These are phyloP conservation scores for Apodemia zela DNA, from an alignment of 2,888 invertebrate genomes.

Conservation along the genomic window DNA sequence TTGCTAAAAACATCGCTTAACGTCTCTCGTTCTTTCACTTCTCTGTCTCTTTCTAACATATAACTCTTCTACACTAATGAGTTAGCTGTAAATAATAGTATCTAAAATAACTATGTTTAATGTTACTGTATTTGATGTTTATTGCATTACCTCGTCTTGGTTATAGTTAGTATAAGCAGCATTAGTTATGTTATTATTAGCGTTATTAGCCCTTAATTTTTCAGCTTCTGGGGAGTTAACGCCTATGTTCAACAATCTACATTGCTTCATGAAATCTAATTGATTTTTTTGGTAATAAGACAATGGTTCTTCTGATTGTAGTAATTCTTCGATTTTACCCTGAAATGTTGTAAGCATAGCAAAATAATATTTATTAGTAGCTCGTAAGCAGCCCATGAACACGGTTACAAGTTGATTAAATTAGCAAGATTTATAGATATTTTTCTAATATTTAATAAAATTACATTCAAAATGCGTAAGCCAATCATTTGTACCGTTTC, in stretches of 20 bases:
- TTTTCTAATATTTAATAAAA: too few species aligned
- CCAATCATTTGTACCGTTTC: too few species aligned
- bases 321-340: slow-evolving; percentile 54
- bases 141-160: slow-evolving; percentile 27
- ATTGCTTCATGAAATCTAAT: slow-evolving; percentile 69
- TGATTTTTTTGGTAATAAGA: slow-evolving; percentile 72
- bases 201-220: slow-evolving; percentile 42
- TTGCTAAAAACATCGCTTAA: too few species aligned
- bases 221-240: slow-evolving; percentile 63
- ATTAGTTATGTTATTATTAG: slow-evolving; percentile 50
- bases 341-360: slow-evolving; percentile 56
- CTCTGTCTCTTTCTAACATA: too few species aligned
- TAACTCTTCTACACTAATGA: too few species aligned
- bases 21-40: too few species aligned
- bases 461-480: too few species aligned
- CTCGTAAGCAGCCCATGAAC: neutral
- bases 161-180: slow-evolving; percentile 51
- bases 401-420: neutral
- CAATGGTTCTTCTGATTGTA: slow-evolving; percentile 60
- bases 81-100: too few species aligned
- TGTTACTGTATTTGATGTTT: neutral
- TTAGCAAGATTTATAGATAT: neutral
- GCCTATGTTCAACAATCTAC: slow-evolving; percentile 68
- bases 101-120: too few species aligned
- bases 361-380: slow-evolving; percentile 26